These are phyloP conservation scores for Pseudochirops cupreus DNA, from an alignment of 2,797 vertebrate species.

Conservation along the genomic window DNA sequence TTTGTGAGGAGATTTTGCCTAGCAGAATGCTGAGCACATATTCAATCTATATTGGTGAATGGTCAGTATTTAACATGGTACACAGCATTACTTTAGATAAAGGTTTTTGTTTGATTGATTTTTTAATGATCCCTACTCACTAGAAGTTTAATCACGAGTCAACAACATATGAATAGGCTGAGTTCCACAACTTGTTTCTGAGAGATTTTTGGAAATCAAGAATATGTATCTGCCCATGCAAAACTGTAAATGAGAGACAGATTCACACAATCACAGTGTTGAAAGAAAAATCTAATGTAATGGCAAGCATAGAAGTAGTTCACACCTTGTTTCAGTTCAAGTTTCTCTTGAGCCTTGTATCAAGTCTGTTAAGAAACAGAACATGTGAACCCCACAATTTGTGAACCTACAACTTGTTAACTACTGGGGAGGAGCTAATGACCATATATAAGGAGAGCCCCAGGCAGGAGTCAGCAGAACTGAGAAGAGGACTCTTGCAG, in stretches of 20 bases:
- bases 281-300: not conserved
- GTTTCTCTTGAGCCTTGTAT: no score
- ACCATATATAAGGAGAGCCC: no score
- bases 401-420: no score
- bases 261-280: not conserved
- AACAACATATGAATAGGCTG: not conserved
- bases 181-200: conserved; percentile 24
- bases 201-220: conserved; percentile 45
- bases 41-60: not conserved
- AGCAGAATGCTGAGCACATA: not conserved
- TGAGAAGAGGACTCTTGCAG: no score
- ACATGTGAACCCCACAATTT: no score
- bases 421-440: no score
- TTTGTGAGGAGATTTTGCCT: not conserved
- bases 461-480: no score
- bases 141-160: not conserved
- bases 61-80: not conserved
- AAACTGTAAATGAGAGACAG: conserved; percentile 22
- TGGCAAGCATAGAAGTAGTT: no score
- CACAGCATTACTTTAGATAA: not conserved
- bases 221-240: conserved; percentile 1
- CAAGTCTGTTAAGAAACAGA: no score
- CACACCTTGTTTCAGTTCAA: no score
- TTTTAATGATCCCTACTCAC: not conserved
- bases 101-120: not conserved